These are phyloP conservation scores for Petrosia ficiformis DNA, from an alignment of 37 sponge, comb jelly and placozoan species.

Conservation along the genomic window DNA sequence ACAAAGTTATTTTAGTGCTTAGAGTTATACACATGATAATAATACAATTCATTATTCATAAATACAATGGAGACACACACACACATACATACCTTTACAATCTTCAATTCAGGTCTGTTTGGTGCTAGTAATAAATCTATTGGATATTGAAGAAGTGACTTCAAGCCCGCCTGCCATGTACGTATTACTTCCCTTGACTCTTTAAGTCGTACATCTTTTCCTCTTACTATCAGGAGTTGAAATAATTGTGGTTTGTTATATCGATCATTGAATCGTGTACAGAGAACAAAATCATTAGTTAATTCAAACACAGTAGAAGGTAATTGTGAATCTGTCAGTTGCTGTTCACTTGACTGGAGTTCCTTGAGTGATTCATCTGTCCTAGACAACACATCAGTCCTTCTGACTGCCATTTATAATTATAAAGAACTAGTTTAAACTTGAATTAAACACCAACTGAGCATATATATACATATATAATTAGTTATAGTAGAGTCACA, in stretches of 20 bases:
- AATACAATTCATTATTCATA: not conserved
- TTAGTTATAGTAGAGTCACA: too few species aligned
- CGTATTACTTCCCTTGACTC: constrained; percentile 1
- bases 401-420: too few species aligned
- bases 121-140: constrained; percentile 46
- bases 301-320: not conserved
- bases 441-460: too few species aligned
- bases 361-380: not conserved
- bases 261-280: not conserved
- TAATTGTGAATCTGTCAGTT: not conserved
- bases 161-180: constrained; percentile 29
- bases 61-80: constrained; percentile 22
- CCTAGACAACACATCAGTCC: too few species aligned
- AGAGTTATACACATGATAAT: not conserved
- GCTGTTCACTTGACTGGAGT: constrained; percentile 2
- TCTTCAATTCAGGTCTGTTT: constrained; percentile 43
- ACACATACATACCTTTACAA: constrained; percentile 39
- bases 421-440: too few species aligned
- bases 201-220: not conserved
- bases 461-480: too few species aligned
- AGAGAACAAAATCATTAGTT: not conserved
- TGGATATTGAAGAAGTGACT: constrained; percentile 40
- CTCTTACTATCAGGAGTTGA: not conserved
- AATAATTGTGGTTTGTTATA: not conserved
- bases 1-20: too few species aligned